Evolutionary conservation across 2,888 invertebrate species (phyloP).

Genomic region (Ophonus ardosiacus): DNA sequence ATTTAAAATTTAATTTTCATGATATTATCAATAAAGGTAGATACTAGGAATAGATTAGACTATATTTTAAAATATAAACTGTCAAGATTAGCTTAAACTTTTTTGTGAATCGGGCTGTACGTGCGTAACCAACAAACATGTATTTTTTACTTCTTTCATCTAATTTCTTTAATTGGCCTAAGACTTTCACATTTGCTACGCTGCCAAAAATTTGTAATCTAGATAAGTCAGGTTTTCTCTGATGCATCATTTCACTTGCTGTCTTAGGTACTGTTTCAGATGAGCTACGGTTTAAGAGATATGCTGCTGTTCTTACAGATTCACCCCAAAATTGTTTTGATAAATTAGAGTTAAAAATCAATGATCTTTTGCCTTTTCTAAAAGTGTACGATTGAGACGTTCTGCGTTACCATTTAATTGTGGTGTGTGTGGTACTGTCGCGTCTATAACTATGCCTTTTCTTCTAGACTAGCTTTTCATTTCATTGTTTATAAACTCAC

Average conservation of each 20-base stretch:
- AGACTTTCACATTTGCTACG: slow-evolving; percentile 64
- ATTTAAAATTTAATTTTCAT: too few relatives aligned
- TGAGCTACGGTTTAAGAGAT: slow-evolving; percentile 66
- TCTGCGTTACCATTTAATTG: slow-evolving; percentile 60
- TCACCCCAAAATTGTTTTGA: slow-evolving; percentile 66
- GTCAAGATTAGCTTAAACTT: too few relatives aligned
- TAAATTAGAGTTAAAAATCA: slow-evolving; percentile 61
- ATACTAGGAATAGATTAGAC: too few relatives aligned
- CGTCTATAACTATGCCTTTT: too few relatives aligned
- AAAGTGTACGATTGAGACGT: slow-evolving; percentile 48
- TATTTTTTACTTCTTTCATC: not conserved
- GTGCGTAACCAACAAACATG: not conserved
- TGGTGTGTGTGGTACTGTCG: too few relatives aligned
- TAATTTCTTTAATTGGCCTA: slow-evolving; percentile 66
- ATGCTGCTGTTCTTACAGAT: slow-evolving; percentile 64
- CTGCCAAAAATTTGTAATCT: slow-evolving; percentile 67
- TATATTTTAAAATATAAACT: too few relatives aligned
- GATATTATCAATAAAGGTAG: too few relatives aligned
- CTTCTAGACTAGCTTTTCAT: slow-evolving; percentile 65
- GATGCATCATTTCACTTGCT: slow-evolving; percentile 67
- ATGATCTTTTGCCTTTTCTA: slow-evolving; percentile 48
- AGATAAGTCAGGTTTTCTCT: slow-evolving; percentile 66
- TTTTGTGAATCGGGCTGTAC: too few relatives aligned
- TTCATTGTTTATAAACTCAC: slow-evolving; percentile 65
- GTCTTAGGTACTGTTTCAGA: slow-evolving; percentile 63